Conservation (phyloP, 2,888 invertebrate genomes). For the Polia nebulosa region DNA sequence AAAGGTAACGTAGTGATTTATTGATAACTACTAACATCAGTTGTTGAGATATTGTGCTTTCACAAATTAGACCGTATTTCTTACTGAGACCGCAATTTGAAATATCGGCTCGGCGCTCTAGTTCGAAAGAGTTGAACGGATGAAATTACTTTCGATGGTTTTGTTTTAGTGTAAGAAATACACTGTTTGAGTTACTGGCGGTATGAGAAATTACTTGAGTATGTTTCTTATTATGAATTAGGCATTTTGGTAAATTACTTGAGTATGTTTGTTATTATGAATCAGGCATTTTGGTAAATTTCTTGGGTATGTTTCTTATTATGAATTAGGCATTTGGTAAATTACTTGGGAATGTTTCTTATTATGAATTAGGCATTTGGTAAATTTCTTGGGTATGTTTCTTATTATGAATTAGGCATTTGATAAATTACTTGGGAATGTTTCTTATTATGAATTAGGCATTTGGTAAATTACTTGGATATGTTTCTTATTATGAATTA, state of each 20-base stretch:
- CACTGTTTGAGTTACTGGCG: conserved; percentile 16
- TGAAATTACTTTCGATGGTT: conserved; percentile 28
- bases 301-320: no score
- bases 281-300: no score
- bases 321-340: no score
- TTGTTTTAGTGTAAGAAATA: conserved; percentile 15
- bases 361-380: no score
- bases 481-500: background rate
- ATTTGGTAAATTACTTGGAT: background rate
- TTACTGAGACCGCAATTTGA: conserved; percentile 46
- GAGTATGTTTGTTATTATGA: no score
- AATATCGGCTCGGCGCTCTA: conserved; percentile 52
- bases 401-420: no score
- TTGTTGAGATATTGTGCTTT: conserved; percentile 66
- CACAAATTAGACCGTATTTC: conserved; percentile 61
- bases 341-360: no score
- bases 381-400: no score
- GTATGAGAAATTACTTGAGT: background rate
- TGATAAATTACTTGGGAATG: background rate
- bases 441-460: background rate
- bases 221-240: background rate
- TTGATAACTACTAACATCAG: conserved; percentile 69
- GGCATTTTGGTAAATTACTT: no score
- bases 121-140: conserved; percentile 37
- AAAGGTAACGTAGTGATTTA: conserved; percentile 75